A percentile compares a stretch with the other conserved stretches of the same genome.
phyloP scores from a whole-genome alignment of 2,113 vertebrate species.

The Scophthalmus maximus region DNA sequence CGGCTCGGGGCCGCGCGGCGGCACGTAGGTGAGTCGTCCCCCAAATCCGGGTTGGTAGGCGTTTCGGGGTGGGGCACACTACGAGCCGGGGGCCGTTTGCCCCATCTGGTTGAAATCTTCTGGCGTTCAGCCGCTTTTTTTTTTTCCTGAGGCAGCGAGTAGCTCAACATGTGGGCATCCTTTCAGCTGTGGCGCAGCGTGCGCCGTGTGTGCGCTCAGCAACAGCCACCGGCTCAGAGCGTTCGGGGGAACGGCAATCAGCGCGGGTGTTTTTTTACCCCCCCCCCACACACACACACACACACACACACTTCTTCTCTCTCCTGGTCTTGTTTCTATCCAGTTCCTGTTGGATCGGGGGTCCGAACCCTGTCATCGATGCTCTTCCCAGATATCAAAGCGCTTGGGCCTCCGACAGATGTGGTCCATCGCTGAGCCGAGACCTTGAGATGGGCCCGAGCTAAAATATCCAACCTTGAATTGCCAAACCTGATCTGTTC shows the following conservation, averaged over 20 bases:
- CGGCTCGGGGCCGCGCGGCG: constrained; percentile 21
- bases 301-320: constrained; percentile 5
- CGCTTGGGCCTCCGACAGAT: constrained; percentile 54
- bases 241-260: constrained; percentile 33
- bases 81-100: constrained; percentile 24
- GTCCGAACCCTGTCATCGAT: constrained; percentile 47
- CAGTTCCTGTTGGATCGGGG: constrained; percentile 28
- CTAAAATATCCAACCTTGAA: constrained; percentile 53
- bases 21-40: constrained; percentile 27
- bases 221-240: constrained; percentile 31
- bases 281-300: too few relatives aligned
- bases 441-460: constrained; percentile 47
- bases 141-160: constrained; percentile 47
- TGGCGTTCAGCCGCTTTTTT: constrained; percentile 46
- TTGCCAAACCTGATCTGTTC: constrained; percentile 26
- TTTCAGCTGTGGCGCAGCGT: constrained; percentile 50
- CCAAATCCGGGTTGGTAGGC: constrained; percentile 27
- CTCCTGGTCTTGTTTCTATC: constrained; percentile 32
- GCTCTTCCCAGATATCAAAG: constrained; percentile 63
- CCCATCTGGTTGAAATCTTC: constrained; percentile 69
- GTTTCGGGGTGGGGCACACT: constrained; percentile 42
- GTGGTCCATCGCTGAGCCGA: constrained; percentile 53
- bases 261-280: constrained; percentile 8
- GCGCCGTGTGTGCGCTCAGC: constrained; percentile 53
- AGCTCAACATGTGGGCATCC: constrained; percentile 49